Percentiles rank a stretch among this genome's conserved stretches.
These are phyloP conservation scores for Pangasius sanitwongsei DNA, from an alignment of 2,797 vertebrate genomes.

Conservation along the genomic window DNA sequence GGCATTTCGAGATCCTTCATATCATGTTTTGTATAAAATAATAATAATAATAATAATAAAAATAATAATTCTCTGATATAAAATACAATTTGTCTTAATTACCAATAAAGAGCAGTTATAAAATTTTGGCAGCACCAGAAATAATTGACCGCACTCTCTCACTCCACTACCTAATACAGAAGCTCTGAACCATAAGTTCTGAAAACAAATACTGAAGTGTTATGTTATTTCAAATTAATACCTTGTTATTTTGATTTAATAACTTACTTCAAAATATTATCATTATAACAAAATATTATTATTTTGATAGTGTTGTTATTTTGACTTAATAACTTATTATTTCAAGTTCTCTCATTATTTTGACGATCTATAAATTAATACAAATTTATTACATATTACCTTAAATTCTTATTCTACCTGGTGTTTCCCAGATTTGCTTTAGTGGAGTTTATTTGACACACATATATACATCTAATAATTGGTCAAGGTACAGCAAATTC, in stretches of 20 bases:
- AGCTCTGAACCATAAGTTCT: neutral
- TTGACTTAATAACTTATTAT: neutral
- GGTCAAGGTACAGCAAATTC: neutral
- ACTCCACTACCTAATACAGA: neutral
- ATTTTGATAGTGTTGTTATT: neutral
- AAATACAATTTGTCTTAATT: constrained; percentile 1
- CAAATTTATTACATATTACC: neutral
- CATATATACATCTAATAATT: neutral
- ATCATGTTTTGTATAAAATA: neutral
- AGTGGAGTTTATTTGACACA: neutral
- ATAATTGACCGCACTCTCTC: neutral
- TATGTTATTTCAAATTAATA: neutral
- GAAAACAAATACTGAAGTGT: too few species aligned
- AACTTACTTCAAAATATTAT: neutral
- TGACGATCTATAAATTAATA: neutral
- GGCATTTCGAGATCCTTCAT: neutral
- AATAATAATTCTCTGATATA: neutral
- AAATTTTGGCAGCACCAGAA: neutral
- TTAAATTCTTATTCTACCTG: neutral
- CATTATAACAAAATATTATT: neutral
- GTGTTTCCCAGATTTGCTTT: neutral
- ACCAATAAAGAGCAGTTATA: neutral
- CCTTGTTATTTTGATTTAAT: neutral
- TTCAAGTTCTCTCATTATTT: neutral
- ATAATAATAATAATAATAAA: neutral